Evolutionary conservation across 2,888 invertebrate genomes (phyloP), one percentile per base, ranked within the genome.

Genomic region (Eristalinus aeneus): DNA sequence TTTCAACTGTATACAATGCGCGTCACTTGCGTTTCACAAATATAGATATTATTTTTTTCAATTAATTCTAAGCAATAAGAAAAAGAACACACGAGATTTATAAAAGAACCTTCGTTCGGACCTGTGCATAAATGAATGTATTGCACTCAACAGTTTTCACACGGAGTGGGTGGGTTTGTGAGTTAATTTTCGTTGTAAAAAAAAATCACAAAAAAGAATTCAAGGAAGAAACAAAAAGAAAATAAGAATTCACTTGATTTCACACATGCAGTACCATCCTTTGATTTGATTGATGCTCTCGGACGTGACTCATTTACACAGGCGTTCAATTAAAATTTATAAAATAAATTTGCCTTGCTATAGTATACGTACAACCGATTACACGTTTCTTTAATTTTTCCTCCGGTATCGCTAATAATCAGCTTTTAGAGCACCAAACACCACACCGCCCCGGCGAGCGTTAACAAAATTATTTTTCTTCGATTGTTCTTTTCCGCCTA

Each of bases 121-220:
- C 63, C 34, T 16, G 16, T 46, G 16, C 46, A 46, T 16, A 65
- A 54, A 64, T 56, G 69, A 68, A 68, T 67, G 23, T 71, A 68
- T 72, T 85, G 68, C 72, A 86, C 69, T 81, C 64, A 76, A 82
- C 69, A 76, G 81, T 76, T 67, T 81, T 65, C 56, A 31, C 56
- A 64, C 74, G 27, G 54, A 31, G 58, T 69, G 67, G 65, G 64
- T 72, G 76, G 76, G 60, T 16, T 53, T 73, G 46, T 12, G n/a
- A 46, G 22, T 22, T 64, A 32, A 68, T 68, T 32, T 23, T 67
- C 32, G 53, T 63, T 34, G 67, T 60, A 23, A 23, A 67, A 46
- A 46, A 46, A n/a, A n/a, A n/a, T n/a, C n/a, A 27, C 36, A 54
- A 39, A 20, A 16, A 36, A 32, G 23, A 54, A 73, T 23, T 65